phyloP scores from a whole-genome alignment of 2,113 vertebrate species.

The Aspidoscelis tigris region DNA sequence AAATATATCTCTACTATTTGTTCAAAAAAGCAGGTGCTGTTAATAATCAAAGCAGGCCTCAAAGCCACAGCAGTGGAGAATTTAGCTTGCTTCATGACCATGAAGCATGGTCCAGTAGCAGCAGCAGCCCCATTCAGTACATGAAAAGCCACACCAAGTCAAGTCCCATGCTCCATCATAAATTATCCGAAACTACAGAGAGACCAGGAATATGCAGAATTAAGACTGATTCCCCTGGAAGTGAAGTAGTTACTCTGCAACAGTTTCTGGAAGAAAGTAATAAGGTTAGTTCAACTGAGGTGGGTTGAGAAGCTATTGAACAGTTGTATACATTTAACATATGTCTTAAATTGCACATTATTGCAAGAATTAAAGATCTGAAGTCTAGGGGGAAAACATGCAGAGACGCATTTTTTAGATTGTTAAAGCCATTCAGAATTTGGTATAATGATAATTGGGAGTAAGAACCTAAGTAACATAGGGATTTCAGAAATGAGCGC shows the following conservation, averaged over 20 bases:
- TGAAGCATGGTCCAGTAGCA: slow-evolving; percentile 93
- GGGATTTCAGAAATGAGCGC: neutral
- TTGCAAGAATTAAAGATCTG: too few species aligned
- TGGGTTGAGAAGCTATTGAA: slow-evolving; percentile 48
- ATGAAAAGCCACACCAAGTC: slow-evolving; percentile 83
- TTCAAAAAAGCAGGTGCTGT: slow-evolving; percentile 80
- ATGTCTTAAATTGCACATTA: too few species aligned
- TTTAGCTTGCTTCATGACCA: slow-evolving; percentile 89
- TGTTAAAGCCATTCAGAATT: neutral
- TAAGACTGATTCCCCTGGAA: slow-evolving; percentile 80
- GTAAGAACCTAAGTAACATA: neutral
- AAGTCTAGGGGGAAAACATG: neutral
- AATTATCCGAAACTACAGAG: slow-evolving; percentile 70
- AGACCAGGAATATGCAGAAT: slow-evolving; percentile 65
- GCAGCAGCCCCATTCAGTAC: slow-evolving; percentile 92
- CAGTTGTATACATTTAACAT: too few species aligned
- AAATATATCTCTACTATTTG: slow-evolving; percentile 51
- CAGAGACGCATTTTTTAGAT: neutral
- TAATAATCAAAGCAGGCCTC: slow-evolving; percentile 88
- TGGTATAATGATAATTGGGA: neutral
- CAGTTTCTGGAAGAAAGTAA: slow-evolving; percentile 95
- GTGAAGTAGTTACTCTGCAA: slow-evolving; percentile 89
- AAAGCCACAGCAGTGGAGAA: slow-evolving; percentile 96
- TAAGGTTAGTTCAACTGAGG: slow-evolving; percentile 80
- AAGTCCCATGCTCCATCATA: slow-evolving; percentile 84